phyloP scores from a whole-genome alignment of 2,888 invertebrate species.

The Bugula neritina region DNA sequence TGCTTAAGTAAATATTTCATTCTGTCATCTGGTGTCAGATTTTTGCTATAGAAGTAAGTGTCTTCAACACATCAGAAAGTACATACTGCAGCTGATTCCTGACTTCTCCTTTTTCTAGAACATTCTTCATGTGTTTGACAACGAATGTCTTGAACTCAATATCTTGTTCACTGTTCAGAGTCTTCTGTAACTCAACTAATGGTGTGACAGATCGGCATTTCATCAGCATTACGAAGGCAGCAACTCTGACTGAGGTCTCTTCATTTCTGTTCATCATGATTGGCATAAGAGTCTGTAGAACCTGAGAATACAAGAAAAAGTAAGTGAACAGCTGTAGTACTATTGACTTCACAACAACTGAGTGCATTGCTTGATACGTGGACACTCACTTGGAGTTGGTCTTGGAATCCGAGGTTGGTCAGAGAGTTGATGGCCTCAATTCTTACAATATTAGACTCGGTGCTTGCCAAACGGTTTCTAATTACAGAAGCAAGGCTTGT shows the following conservation, averaged over 20 bases:
- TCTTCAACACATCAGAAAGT: too few species aligned
- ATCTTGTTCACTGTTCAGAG: background rate
- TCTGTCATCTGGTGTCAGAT: background rate
- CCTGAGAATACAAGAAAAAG: background rate
- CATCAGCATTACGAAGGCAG: constrained; percentile 7
- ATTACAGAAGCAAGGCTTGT: constrained; percentile 38
- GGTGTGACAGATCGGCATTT: background rate
- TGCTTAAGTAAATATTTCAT: too few species aligned
- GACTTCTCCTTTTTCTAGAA: background rate
- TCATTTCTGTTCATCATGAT: background rate
- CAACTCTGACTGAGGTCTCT: background rate
- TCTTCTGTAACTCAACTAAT: background rate
- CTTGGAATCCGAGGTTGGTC: constrained; percentile 34
- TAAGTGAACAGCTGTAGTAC: background rate
- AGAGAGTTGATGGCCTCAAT: constrained; percentile 46
- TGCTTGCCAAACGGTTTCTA: constrained; percentile 35
- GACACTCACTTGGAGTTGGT: background rate
- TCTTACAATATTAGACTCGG: constrained; percentile 35
- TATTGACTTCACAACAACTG: background rate
- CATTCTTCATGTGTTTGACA: background rate
- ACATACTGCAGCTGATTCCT: background rate
- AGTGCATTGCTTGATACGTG: background rate
- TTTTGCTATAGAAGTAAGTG: background rate
- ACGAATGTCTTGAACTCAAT: constrained; percentile 13
- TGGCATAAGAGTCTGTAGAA: constrained; percentile 9